Evolutionary conservation across 2,113 vertebrate species (phyloP), one percentile per base, ranked within the genome.

Genomic region (Thalassarche chlororhynchos): DNA sequence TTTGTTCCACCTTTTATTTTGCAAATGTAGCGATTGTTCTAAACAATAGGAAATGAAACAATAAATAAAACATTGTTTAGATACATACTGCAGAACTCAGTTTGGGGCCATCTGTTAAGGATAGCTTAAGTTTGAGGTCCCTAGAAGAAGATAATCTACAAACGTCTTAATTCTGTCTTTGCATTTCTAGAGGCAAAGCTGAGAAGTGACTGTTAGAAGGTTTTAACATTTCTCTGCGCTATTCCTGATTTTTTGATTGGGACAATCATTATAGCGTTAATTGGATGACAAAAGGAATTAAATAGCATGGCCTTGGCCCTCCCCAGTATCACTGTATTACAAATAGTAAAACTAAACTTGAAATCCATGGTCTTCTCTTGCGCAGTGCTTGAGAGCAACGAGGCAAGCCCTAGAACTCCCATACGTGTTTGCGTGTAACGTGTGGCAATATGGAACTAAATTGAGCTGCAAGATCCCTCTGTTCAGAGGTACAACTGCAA

Each of bases 381-480:
- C 6, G 28, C 9, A 12, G 2, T 20, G 60, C 15, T 51, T 0
- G 3, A 36, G 36, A 44, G 24, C 31, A 17, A 15, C 18, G 54
- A 47, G 20, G 71, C 46, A 38, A 15, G 9, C 9, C 11, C 16
- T 46, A 17, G 34, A 78, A 49, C 64, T 57, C 26, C 20, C 17
- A 3, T 3, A 5, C 1, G 9, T 55, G n/a, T 3, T 12, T 71
- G 19, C 18, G 14, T 16, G 25, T 14, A 5, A 28, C 2, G 0
- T 18, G 1, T 11, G 55, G 46, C 16, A 25, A 40, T 8, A 4
- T 2, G 26, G 57, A 62, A 71, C 25, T 16, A 7, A 40, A 29
- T 3, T 5, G 42, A n/a, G 17, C 34, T 6, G 20, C 5, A 1
- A n/a, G 25, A 21, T 42, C 19, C 58, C n/a, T 49, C 12, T 1